Evolutionary conservation across 2,113 vertebrate species (phyloP).

Genomic region (Tylochromis polylepis): DNA sequence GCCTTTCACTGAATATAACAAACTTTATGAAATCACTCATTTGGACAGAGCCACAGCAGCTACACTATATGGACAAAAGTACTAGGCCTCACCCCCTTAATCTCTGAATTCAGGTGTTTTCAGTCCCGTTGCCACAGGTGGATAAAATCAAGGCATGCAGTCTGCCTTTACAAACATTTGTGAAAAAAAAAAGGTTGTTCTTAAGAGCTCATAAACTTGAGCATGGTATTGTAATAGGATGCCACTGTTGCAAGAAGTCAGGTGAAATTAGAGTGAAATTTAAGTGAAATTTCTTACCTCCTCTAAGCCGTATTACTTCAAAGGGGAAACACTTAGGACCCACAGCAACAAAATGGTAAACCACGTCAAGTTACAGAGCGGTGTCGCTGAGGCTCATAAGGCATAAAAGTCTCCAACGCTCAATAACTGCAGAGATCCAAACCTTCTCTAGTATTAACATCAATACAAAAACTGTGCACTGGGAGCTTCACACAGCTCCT

Average conservation of each 20-base stretch:
- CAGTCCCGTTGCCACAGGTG: not conserved
- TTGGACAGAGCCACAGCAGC: not conserved
- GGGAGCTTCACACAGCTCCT: not conserved
- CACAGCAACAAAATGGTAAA: too few relatives aligned
- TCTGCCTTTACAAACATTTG: not conserved
- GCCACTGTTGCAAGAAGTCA: not conserved
- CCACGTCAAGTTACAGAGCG: not conserved
- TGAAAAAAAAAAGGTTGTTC: not conserved
- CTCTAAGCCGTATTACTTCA: not conserved
- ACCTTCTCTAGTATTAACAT: not conserved
- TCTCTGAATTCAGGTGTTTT: not conserved
- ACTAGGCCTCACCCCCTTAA: not conserved
- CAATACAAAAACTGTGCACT: not conserved
- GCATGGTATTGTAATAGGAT: not conserved
- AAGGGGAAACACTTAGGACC: rapidly evolving
- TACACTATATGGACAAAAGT: not conserved
- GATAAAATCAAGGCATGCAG: not conserved
- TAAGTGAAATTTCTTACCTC: not conserved
- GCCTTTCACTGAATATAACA: not conserved
- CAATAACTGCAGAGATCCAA: not conserved
- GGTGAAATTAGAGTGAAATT: too few relatives aligned
- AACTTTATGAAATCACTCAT: not conserved
- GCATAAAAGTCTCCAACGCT: not conserved
- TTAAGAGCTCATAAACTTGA: not conserved
- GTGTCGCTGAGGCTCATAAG: not conserved